A percentile compares a stretch with the other conserved stretches of the same genome.
These are phyloP conservation scores for Chymomyza caudatula DNA, from an alignment of 2,888 invertebrate species.

Conservation along the genomic window DNA sequence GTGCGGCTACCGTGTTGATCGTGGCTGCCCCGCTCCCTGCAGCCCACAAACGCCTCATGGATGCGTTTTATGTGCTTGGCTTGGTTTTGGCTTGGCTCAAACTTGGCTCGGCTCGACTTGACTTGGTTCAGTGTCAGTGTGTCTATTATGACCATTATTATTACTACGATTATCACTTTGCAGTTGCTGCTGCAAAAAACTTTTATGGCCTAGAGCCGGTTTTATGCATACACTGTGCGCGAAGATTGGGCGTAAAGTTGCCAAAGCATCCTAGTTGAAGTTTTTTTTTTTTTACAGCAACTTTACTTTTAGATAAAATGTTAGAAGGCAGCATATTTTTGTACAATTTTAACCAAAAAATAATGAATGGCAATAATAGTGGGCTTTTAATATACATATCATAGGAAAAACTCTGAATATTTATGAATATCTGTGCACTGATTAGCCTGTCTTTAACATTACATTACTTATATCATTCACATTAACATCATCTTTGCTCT, in stretches of 20 bases:
- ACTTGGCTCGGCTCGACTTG: conserved; percentile 18
- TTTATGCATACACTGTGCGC: background rate
- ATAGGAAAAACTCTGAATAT: no score
- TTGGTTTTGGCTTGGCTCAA: conserved; percentile 20
- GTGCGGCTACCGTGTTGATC: conserved; percentile 56
- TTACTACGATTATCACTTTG: conserved; percentile 55
- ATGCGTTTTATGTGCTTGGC: conserved; percentile 5
- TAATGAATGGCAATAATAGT: no score
- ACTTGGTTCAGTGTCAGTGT: conserved; percentile 73
- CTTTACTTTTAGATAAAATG: no score
- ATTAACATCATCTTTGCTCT: no score
- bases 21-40: conserved; percentile 8
- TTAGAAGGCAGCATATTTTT: no score
- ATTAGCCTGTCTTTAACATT: no score
- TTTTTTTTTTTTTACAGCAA: no score
- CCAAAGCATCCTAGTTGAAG: background rate
- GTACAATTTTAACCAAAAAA: no score
- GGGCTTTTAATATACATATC: no score
- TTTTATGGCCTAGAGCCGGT: conserved; percentile 19
- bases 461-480: no score
- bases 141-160: conserved; percentile 71
- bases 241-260: background rate
- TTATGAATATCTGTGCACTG: no score
- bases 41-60: background rate
- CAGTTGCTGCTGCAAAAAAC: conserved; percentile 47